Base-by-base conservation (phyloP, 1,140 invertebrate species). In the Drosophila novamexicana region DNA sequence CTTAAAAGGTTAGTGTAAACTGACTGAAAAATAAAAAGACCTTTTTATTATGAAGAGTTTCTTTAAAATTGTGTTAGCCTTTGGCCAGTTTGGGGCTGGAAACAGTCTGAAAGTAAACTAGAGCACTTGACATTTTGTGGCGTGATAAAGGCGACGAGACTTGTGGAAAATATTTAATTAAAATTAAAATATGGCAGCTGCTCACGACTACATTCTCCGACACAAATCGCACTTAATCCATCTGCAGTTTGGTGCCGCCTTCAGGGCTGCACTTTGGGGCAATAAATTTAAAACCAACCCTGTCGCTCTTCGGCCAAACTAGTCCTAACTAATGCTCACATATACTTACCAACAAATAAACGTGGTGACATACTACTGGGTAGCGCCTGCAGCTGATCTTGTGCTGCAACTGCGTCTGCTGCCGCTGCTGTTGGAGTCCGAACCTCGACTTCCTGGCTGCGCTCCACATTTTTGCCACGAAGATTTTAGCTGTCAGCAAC, bases 401-500 rank as follows among this genome's bases (percentile, higher is more conserved):
- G 36, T 65, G 47, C 54, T 58, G 40, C 47, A 61, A 34, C 49
- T 62, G 9, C 22, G 16, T 2, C 16, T 50, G 37, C 45, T 5
- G 8, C 54, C 3, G 18, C 36, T 64, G 66, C 47, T 72, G 54
- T n/a, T 53, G 12, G 3, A 45, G 56, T 59, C 42, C 61, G 63
- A 45, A 36, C 45, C 57, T 62, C 70, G 70, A 65, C 64, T 66
- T 67, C 49, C 65, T 65, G 65, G 65, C 84, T 80, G 63, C 57
- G 70, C 80, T 81, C 73, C 80, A 89, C 84, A 84, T 89, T 89
- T 89, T 89, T 89, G 84, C 77, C 77, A 78, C 80, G 68, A 89
- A 89, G 84, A 89, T 89, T 89, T 89, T 89, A 89, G 84, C 84
- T 89, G 84, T 89, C 84, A 89, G 84, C 84, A 89, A 89, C 73